Base-by-base conservation (phyloP, 2,888 invertebrate genomes). In the Synergus japonicus region DNA sequence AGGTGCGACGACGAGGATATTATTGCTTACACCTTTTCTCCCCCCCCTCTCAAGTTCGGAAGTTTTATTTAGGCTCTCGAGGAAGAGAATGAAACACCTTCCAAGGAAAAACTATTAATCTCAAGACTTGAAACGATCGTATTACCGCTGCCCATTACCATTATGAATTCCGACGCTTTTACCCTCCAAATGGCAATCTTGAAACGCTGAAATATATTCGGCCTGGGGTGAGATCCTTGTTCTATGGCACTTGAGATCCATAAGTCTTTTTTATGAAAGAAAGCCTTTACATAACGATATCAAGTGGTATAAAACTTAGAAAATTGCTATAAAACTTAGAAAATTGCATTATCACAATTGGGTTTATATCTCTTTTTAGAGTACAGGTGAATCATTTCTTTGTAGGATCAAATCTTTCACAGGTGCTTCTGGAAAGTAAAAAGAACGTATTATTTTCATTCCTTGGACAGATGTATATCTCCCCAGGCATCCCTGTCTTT, bases 121-220 rank as follows among this genome's bases (percentile, higher is more conserved):
- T 80, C 80, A 81, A 66, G 80, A 79, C 81, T 82, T 81, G 82
- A 82, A 83, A 80, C 80, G 83, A 84, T 84, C 84, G 81, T 84
- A 84, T 81, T 78, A 79, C 82, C 78, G 49, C 89, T 88, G 88
- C 89, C 87, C 87, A 87, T 88, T 86, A 85, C 86, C 87, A 88
- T 89, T 88, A 88, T 88, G 87, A 88, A 87, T 88, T 87, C 85
- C 86, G 83, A 79, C 79, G 81, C 80, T 81, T 82, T 81, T 76
- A 78, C 81, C 78, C 82, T 77, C 82, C 81, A 69, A 69, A 69
- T 46, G 67, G 67, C 67, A 69, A 69, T 69, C 67, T 49, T 69
- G 44, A 69, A 69, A 46, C 67, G 44, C 44, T 69, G 44, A 69
- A 69, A 69, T 69, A 22, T 69, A 49, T 44, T 69, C 67, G 22